Evolutionary conservation across 2,797 vertebrate species (phyloP).

Genomic region (Myotis pilosus): DNA sequence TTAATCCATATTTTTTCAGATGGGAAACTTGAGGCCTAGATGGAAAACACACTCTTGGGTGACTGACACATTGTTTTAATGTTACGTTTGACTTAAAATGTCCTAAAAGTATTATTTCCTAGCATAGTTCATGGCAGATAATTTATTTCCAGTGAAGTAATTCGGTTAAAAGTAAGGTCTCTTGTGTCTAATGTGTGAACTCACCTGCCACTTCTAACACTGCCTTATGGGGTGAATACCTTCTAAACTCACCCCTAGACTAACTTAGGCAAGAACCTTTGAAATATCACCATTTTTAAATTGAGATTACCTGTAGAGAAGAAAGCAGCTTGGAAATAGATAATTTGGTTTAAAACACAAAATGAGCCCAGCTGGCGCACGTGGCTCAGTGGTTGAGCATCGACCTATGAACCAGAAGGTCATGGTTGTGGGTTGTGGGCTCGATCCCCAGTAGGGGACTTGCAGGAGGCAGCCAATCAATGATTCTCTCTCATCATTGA

Average conservation of each 20-base stretch:
- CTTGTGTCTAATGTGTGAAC: neutral
- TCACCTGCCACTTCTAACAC: neutral
- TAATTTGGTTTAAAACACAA: neutral
- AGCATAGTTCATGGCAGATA: neutral
- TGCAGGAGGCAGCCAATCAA: too few species aligned
- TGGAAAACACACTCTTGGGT: neutral
- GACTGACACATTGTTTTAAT: neutral
- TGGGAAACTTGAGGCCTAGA: neutral
- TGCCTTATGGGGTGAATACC: neutral
- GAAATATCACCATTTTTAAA: constrained; percentile 23
- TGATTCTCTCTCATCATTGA: too few species aligned
- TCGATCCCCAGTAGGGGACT: too few species aligned
- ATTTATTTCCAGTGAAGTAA: neutral
- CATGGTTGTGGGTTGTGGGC: too few species aligned
- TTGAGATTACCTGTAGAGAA: neutral
- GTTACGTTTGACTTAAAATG: constrained; percentile 13
- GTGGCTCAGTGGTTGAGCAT: too few species aligned
- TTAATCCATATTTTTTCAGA: neutral
- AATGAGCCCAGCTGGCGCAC: neutral
- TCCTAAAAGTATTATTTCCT: neutral
- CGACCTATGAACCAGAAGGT: too few species aligned
- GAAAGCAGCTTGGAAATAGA: neutral
- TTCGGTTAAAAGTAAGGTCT: neutral
- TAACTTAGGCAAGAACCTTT: neutral
- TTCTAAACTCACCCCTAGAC: neutral